Base-by-base conservation (phyloP, 2,797 vertebrate genomes). In the Eulemur albifrons region DNA sequence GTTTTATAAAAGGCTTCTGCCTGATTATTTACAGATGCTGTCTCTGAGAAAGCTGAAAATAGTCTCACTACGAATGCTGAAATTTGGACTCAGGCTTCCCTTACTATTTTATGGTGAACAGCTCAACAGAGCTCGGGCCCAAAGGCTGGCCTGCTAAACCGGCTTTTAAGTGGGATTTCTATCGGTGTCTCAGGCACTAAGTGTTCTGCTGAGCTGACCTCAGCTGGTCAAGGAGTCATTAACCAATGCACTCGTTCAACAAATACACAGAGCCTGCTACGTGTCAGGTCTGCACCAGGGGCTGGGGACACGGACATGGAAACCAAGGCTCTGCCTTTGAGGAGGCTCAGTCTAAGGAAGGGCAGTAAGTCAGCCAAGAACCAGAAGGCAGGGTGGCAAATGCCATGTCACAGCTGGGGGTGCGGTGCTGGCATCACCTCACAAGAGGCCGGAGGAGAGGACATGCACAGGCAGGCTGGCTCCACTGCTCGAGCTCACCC, bases 11-110 rank as follows among this genome's bases (percentile, higher is more conserved):
- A 99, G 99, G 98, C 98, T 99, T 99, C 99, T 98, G 97, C 98
- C 98, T 99, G 98, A 98, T 99, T 99, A 99, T 99, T 99, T 99
- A 99, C 98, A 99, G 98, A 98, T 98, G 98, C 99, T 98, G 97
- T 98, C 98, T 98, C 96, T 97, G 97, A 98, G 98, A 98, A 98
- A 98, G 98, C 98, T 98, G 98, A 98, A 98, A 98, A 98, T 98
- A 99, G 98, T 98, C 97, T 97, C 92, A 97, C 98, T 97, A 97
- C n/a, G 92, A 98, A 98, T 96, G 95, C 73, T 72, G 89, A 98
- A 98, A 98, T 98, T 97, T 98, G 96, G 98, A 97, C 93, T 96
- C 93, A 96, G 95, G 70, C 96, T 97, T 98, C 52, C 63, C 86
- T 98, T 97, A 98, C 97, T 97, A 95, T 96, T 98, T 98, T 96